phyloP scores from a whole-genome alignment of 2,797 vertebrate genomes.

The Phaenicophaeus curvirostris region DNA sequence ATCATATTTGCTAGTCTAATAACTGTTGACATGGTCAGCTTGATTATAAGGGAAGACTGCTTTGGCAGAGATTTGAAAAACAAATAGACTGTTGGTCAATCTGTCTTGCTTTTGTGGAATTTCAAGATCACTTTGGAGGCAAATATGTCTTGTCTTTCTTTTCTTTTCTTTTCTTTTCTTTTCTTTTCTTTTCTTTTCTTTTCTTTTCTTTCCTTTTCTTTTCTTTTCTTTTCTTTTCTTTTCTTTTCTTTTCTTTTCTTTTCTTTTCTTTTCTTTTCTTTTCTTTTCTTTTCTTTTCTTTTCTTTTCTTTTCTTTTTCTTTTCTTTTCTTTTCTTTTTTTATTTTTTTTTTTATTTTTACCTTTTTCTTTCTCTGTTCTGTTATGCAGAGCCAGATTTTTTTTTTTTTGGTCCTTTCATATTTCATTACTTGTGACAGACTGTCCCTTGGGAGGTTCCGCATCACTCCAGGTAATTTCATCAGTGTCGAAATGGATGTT shows the following conservation, averaged over 20 bases:
- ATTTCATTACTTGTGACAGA: slow-evolving; percentile 46
- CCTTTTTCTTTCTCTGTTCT: neutral
- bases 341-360: neutral
- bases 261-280: neutral
- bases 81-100: neutral
- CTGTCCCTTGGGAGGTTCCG: slow-evolving; percentile 55
- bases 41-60: neutral
- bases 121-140: neutral
- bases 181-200: neutral
- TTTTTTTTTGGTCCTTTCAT: slow-evolving; percentile 1
- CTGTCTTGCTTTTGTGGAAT: neutral
- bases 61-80: neutral
- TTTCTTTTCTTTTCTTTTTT: no score
- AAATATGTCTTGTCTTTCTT: neutral
- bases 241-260: neutral
- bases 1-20: neutral
- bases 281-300: no score
- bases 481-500: slow-evolving; percentile 67
- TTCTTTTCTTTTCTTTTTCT: fast-evolving
- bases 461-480: slow-evolving; percentile 78
- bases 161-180: fast-evolving
- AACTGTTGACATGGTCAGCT: neutral
- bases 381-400: slow-evolving; percentile 3
- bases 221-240: fast-evolving
- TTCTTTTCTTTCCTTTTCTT: neutral